phyloP scores from a whole-genome alignment of 2,797 vertebrate genomes.

The Alectoris magna region DNA sequence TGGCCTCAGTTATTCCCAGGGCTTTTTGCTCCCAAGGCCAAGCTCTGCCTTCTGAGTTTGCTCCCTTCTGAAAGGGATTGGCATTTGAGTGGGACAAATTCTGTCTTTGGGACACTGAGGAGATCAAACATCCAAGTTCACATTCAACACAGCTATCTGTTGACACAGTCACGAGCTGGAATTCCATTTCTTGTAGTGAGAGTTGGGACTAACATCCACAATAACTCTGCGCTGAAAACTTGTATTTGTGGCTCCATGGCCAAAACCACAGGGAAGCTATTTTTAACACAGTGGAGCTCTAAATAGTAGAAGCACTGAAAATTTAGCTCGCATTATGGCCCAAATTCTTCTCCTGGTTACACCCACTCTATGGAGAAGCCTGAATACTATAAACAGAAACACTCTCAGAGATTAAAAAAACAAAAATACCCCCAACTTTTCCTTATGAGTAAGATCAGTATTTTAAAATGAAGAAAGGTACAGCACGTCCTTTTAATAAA shows the following conservation, averaged over 20 bases:
- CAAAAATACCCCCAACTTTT: not conserved
- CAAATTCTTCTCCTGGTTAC: conserved; percentile 67
- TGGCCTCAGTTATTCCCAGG: not conserved
- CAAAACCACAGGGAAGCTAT: conserved; percentile 71
- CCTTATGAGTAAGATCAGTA: not conserved
- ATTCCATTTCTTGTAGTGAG: conserved; percentile 38
- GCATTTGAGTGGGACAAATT: not conserved
- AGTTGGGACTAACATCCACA: conserved; percentile 47
- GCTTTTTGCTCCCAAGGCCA: not conserved
- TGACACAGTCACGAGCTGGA: conserved; percentile 19
- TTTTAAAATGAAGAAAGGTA: not conserved
- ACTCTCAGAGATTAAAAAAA: not conserved
- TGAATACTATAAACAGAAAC: conserved; percentile 7
- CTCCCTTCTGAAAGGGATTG: not conserved
- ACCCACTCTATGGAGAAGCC: conserved; percentile 53
- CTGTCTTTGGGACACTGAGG: not conserved
- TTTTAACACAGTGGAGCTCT: conserved; percentile 48
- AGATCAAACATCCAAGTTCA: not conserved
- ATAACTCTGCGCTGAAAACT: conserved; percentile 55
- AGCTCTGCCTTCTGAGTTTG: not conserved
- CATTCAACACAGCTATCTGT: not conserved
- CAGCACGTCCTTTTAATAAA: not conserved
- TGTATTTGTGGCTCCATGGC: conserved; percentile 58
- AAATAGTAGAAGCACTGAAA: conserved; percentile 69
- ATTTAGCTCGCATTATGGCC: conserved; percentile 53